Percentiles rank a stretch among this genome's conserved stretches.
Evolutionary conservation across 2,113 vertebrate species (phyloP).

Genomic region (Alethe castanea): DNA sequence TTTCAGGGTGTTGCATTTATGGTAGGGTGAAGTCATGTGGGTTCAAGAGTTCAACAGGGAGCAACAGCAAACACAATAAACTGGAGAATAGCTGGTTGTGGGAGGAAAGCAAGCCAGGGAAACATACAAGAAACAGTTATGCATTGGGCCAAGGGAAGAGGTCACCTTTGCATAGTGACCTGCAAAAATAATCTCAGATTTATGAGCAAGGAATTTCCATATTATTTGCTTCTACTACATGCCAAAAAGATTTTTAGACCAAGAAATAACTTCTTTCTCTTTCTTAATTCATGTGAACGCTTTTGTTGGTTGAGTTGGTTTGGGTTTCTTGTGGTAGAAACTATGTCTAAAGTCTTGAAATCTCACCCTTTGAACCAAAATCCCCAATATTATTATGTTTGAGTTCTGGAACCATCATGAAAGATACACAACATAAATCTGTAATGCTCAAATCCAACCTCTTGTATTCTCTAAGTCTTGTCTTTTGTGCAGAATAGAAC

Average conservation of each 20-base stretch:
- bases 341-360: background rate
- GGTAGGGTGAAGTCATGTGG: rapidly evolving
- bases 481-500: background rate
- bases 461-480: background rate
- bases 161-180: background rate
- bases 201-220: background rate
- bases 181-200: background rate
- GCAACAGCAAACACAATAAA: rapidly evolving
- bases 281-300: background rate
- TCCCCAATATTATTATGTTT: rapidly evolving
- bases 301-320: background rate
- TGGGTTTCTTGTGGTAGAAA: background rate
- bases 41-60: background rate
- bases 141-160: background rate
- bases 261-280: background rate
- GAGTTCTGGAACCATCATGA: background rate
- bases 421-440: background rate
- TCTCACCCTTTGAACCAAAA: background rate
- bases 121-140: rapidly evolving
- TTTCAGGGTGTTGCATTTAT: background rate
- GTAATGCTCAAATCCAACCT: background rate
- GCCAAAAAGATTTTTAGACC: background rate
- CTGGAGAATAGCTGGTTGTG: background rate
- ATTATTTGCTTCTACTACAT: background rate
- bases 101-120: background rate